These are phyloP conservation scores for Myodes glareolus DNA, from an alignment of 2,113 vertebrate genomes.

Conservation along the genomic window DNA sequence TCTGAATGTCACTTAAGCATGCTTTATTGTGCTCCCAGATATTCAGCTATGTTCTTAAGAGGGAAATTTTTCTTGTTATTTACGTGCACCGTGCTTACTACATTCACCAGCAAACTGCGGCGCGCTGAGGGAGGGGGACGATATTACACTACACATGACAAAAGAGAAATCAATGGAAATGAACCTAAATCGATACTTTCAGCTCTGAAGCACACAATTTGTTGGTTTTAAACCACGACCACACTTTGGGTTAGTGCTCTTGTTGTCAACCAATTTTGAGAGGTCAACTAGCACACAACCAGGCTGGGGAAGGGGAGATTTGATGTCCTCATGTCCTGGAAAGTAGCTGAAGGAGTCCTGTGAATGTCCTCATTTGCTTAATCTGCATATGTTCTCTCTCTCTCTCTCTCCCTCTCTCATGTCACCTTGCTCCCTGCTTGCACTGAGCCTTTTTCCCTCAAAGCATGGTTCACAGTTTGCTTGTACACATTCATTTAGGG, in stretches of 20 bases:
- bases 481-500: not conserved
- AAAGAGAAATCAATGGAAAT: constrained; percentile 38
- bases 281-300: not conserved
- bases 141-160: not conserved
- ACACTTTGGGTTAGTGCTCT: not conserved
- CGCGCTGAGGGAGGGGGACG: not conserved
- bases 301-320: not conserved
- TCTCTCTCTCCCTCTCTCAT: no score
- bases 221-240: constrained; percentile 23
- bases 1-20: constrained; percentile 69
- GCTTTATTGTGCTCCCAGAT: constrained; percentile 63
- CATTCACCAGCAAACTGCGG: not conserved
- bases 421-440: not conserved
- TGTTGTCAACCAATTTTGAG: not conserved
- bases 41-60: constrained; percentile 35
- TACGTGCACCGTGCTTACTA: not conserved
- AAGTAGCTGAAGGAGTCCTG: not conserved
- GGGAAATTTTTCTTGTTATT: constrained; percentile 33
- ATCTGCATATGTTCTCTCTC: not conserved
- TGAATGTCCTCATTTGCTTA: not conserved
- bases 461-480: not conserved
- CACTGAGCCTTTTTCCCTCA: not conserved
- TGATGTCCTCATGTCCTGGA: not conserved
- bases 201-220: not conserved
- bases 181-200: not conserved